Evolutionary conservation across 2,888 invertebrate species (phyloP).

Genomic region (Parnassius orleans): DNA sequence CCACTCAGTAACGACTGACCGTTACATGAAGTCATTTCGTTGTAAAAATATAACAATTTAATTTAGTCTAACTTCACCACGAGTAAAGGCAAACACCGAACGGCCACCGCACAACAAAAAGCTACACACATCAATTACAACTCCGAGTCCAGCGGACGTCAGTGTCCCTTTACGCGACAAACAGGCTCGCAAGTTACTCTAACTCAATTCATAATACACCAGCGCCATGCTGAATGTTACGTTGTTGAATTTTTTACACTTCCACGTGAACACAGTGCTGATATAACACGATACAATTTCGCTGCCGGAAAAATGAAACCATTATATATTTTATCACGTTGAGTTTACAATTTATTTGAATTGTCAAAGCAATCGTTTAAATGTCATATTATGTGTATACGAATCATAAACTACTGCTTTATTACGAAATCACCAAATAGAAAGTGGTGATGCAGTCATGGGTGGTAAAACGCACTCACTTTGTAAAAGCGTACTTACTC

Average conservation of each 20-base stretch:
- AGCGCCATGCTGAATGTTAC: slow-evolving; percentile 45
- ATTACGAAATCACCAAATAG: no score
- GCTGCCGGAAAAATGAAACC: slow-evolving; percentile 37
- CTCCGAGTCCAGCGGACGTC: slow-evolving; percentile 41
- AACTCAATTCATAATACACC: slow-evolving; percentile 66
- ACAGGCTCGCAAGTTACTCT: slow-evolving; percentile 58
- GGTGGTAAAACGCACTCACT: no score
- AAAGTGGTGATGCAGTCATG: no score
- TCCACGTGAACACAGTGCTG: slow-evolving; percentile 40
- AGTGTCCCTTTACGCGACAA: slow-evolving; percentile 53
- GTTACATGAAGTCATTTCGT: slow-evolving; percentile 62
- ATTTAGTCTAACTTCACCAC: slow-evolving; percentile 74
- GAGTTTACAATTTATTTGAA: slow-evolving; percentile 27
- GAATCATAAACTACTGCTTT: no score
- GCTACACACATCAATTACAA: slow-evolving; percentile 75
- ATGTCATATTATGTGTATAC: neutral
- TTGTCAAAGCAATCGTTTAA: slow-evolving; percentile 23
- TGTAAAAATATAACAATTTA: slow-evolving; percentile 77
- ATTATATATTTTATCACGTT: slow-evolving; percentile 34
- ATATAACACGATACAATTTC: slow-evolving; percentile 34
- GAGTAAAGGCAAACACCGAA: slow-evolving; percentile 59
- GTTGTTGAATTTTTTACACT: slow-evolving; percentile 56
- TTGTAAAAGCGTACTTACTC: no score
- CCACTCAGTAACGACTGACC: slow-evolving; percentile 57
- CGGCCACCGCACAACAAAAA: slow-evolving; percentile 60